Conservation (phyloP, 92 coral and sea anemone genomes). For the Isaurus tuberculatus region DNA sequence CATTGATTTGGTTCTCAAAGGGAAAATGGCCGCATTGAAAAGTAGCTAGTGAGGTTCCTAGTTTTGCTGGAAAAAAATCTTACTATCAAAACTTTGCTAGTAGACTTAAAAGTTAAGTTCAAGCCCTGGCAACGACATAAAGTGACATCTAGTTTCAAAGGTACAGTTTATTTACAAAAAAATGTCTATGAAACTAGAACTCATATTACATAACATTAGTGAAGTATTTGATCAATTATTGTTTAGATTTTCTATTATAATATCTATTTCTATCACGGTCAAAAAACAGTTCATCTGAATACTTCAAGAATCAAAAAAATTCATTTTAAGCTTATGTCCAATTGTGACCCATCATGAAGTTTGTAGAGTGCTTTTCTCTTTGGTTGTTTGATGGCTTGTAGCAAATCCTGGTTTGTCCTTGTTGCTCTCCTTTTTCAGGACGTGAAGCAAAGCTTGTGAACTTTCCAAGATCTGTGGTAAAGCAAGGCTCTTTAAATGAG, state of each 20-base stretch:
- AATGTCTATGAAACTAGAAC: neutral
- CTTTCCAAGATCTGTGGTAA: constrained; percentile 91
- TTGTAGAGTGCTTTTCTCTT: constrained; percentile 76
- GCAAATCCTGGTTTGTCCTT: constrained; percentile 80
- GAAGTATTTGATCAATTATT: neutral
- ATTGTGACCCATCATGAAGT: constrained; percentile 40
- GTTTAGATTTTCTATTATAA: neutral
- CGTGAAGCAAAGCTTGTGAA: constrained; percentile 95
- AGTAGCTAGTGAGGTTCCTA: too few species aligned
- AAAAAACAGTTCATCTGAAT: neutral
- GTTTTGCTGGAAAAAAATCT: too few species aligned
- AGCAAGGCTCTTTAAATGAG: too few species aligned
- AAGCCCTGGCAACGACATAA: too few species aligned
- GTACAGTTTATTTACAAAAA: neutral
- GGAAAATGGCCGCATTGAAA: too few species aligned
- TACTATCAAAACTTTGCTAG: too few species aligned
- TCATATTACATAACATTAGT: neutral
- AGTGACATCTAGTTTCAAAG: too few species aligned
- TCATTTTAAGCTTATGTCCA: too few species aligned
- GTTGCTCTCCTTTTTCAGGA: constrained; percentile 93
- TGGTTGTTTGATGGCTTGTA: constrained; percentile 76
- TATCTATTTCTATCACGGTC: neutral
- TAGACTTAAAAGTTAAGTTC: too few species aligned
- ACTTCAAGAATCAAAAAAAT: neutral
- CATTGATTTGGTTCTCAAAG: too few species aligned